Evolutionary conservation across 2,888 invertebrate species (phyloP).

Genomic region (Resseliella maxima): DNA sequence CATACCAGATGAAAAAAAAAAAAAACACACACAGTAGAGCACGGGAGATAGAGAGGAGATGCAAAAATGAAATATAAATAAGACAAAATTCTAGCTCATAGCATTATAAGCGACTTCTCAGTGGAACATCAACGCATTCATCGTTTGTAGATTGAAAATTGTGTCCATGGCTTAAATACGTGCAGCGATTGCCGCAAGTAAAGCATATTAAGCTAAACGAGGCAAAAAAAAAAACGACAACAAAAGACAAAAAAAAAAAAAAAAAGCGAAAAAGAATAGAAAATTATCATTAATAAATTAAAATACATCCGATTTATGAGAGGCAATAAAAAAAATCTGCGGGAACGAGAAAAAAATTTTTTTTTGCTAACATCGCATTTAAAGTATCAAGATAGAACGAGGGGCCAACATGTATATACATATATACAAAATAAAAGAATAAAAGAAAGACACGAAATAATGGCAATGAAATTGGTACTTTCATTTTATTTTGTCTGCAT

Average conservation of each 20-base stretch:
- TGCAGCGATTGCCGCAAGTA: too few relatives aligned
- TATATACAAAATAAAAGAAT: not conserved
- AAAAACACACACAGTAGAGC: not conserved
- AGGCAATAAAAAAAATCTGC: not conserved
- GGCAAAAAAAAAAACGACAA: too few relatives aligned
- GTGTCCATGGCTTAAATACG: not conserved
- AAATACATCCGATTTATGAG: constrained; percentile 13
- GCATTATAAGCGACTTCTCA: too few relatives aligned
- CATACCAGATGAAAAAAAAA: not conserved
- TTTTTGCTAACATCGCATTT: not conserved
- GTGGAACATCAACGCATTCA: too few relatives aligned
- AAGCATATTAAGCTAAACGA: too few relatives aligned
- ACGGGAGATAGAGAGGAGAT: not conserved
- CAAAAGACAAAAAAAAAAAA: too few relatives aligned
- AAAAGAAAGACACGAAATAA: not conserved
- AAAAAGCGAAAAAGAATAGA: not conserved
- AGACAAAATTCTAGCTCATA: too few relatives aligned
- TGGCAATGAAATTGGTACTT: constrained; percentile 18
- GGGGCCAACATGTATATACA: not conserved
- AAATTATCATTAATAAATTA: constrained; percentile 49
- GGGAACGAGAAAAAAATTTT: too few relatives aligned
- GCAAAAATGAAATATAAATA: too few relatives aligned
- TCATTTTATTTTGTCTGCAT: not conserved
- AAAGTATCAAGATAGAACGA: not conserved
- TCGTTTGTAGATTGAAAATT: not conserved